Evolutionary conservation across 2,888 invertebrate genomes (phyloP), one percentile per base, ranked within the genome.

Genomic region (Balanococcus diminutus): DNA sequence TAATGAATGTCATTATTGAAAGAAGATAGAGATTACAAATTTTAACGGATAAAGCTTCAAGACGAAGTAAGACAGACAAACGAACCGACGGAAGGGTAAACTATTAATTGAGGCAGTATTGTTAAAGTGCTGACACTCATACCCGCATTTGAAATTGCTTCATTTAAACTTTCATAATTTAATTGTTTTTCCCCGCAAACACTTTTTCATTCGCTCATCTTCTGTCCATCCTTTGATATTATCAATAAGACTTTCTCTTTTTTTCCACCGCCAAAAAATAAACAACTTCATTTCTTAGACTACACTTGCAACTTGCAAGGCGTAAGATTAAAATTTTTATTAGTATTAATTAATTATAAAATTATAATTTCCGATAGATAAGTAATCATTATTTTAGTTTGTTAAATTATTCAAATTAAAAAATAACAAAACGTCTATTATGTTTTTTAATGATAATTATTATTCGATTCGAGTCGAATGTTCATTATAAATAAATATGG

Each of bases 151-250:
- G 75, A 31, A 85, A 85, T 79, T 85, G 85, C 85, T 85, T 85
- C 85, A 85, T 85, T 85, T 85, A 85, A 85, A 85, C 85, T 85
- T 85, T 85, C 85, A 85, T 85, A 85, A 85, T 85, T 85, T 85
- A 85, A 85, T 85, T 79, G 79, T 85, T 85, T 51, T 72, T 72
- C 72, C 67, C 39, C 84, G 31, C 82, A 56, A 82, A 82, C n/a
- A 14, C 51, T 46, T 82, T 32, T 51, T 82, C 42, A n/a, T 22
- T 51, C 16, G 82, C 42, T 82, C 22, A 16, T 32, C 75, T 32
- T 32, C 19, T 31, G 51, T 31, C 42, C 82, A 14, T 28, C n/a
- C 31, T 81, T 81, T 8, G 46, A 6, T 82, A 42, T 22, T 82
- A 31, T 56, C 31, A 28, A 28, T 82, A 51, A n/a, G n/a, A n/a